Evolutionary conservation across 2,113 vertebrate genomes (phyloP), one percentile per base, ranked within the genome.

Genomic region (Rissa tridactyla): DNA sequence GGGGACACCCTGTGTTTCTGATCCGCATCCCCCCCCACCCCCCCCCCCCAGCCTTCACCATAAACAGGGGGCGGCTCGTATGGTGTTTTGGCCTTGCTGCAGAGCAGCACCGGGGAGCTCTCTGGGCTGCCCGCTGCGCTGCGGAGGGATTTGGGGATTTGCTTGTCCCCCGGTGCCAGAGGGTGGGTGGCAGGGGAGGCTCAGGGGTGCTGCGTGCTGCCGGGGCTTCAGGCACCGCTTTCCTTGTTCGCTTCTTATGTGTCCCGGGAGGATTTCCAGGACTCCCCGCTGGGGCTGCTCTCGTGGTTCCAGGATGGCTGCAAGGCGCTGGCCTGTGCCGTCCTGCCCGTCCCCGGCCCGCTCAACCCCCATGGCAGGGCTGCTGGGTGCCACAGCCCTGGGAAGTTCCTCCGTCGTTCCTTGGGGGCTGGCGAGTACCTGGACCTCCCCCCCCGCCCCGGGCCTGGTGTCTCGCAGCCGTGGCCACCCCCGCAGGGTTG

Each of bases 201-300:
- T 81, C 51, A 40, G 38, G 29, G 42, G 13, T 47, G 69, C 77
- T 19, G 5, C 1, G 3, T 60, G n/a, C 20, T 82, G 60, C n/a
- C 0, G 0, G 40, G 42, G n/a, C 44, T 90, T 46, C 10, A 18
- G 54, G 57, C 12, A 44, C 40, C 5, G 1, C 52, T 90, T 81
- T 68, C 70, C 51, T n/a, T 46, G 16, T 32, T 78, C 7, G 4
- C 16, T 54, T 44, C 65, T 44, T 22, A 8, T 30, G 11, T 38
- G 36, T 72, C 80, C 44, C 46, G 40, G 40, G 70, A 89, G 69
- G 47, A 49, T 27, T 9, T 11, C 9, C 26, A 46, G 83, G 40
- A 22, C 77, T 62, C 20, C 21, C 8, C 0, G 0, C 7, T 0
- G 1, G 23, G 27, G 23, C 57, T 91, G 29, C 38, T 30, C 44